Evolutionary conservation across 2,797 vertebrate species (phyloP).

Genomic region (Phoxinus dragarum): DNA sequence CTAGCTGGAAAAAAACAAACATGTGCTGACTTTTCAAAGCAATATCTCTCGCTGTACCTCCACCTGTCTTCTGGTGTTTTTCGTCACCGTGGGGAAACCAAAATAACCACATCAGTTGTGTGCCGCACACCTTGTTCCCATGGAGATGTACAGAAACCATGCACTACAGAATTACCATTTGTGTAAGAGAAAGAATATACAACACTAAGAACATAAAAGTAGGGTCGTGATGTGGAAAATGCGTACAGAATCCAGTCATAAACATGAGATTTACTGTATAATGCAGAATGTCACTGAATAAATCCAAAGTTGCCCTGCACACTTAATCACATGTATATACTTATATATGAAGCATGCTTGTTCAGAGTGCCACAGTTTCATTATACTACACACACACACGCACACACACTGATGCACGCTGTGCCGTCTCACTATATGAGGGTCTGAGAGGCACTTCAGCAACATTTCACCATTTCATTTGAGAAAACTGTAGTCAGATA

Average conservation of each 20-base stretch:
- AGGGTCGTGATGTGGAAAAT: not conserved
- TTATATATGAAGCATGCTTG: not conserved
- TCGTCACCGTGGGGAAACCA: conserved; percentile 45
- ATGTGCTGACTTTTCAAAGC: conserved; percentile 73
- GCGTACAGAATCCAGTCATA: not conserved
- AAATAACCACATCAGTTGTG: conserved; percentile 52
- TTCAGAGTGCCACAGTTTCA: not conserved
- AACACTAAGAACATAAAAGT: not conserved
- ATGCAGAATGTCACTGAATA: not conserved
- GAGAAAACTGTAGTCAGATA: not conserved
- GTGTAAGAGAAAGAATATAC: not conserved
- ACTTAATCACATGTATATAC: not conserved
- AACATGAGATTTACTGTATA: not conserved
- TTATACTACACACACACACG: too few relatives aligned
- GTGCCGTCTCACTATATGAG: not conserved
- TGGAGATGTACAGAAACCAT: conserved; percentile 54
- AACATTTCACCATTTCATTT: not conserved
- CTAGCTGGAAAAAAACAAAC: conserved; percentile 61
- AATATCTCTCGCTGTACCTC: conserved; percentile 48
- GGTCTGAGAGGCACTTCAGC: not conserved
- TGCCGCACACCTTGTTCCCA: conserved; percentile 60
- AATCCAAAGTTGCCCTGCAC: not conserved
- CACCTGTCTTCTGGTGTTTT: conserved; percentile 27
- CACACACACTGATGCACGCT: not conserved
- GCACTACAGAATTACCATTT: conserved; percentile 23